Evolutionary conservation across 2,888 invertebrate genomes (phyloP).

Genomic region (Orthosia cruda): DNA sequence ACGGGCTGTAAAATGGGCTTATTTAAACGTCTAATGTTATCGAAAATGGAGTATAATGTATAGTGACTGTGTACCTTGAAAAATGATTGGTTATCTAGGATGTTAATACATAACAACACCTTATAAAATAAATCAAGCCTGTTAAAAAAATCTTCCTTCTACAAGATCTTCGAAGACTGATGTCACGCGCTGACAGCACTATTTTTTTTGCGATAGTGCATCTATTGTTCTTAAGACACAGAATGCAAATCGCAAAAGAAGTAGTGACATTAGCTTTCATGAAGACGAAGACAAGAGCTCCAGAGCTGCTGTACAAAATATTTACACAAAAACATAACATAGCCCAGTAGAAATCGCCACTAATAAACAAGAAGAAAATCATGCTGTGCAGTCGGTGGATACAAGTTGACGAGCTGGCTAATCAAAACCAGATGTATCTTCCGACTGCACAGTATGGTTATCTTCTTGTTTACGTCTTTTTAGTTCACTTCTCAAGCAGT

Average conservation of each 20-base stretch:
- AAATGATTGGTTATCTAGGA: not conserved
- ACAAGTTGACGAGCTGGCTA: too few relatives aligned
- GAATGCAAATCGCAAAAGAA: conserved; percentile 48
- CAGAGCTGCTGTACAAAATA: not conserved
- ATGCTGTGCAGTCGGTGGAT: too few relatives aligned
- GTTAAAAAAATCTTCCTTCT: not conserved
- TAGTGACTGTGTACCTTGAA: not conserved
- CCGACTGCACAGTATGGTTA: too few relatives aligned
- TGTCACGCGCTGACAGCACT: conserved; percentile 14
- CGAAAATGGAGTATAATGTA: too few relatives aligned
- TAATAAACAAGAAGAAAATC: too few relatives aligned
- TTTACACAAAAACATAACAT: too few relatives aligned
- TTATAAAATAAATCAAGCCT: not conserved
- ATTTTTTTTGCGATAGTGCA: conserved; percentile 44
- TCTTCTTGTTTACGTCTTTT: too few relatives aligned
- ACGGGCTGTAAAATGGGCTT: too few relatives aligned
- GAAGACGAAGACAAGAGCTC: conserved; percentile 1
- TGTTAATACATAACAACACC: not conserved
- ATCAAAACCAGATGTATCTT: too few relatives aligned
- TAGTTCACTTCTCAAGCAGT: too few relatives aligned
- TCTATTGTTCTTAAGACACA: not conserved
- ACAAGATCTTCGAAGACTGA: not conserved
- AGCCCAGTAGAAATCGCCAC: too few relatives aligned
- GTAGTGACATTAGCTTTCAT: conserved; percentile 1
- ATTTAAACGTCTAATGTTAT: too few relatives aligned